Evolutionary conservation across 2,888 invertebrate genomes (phyloP).

Genomic region (Drosophila acutilabella): DNA sequence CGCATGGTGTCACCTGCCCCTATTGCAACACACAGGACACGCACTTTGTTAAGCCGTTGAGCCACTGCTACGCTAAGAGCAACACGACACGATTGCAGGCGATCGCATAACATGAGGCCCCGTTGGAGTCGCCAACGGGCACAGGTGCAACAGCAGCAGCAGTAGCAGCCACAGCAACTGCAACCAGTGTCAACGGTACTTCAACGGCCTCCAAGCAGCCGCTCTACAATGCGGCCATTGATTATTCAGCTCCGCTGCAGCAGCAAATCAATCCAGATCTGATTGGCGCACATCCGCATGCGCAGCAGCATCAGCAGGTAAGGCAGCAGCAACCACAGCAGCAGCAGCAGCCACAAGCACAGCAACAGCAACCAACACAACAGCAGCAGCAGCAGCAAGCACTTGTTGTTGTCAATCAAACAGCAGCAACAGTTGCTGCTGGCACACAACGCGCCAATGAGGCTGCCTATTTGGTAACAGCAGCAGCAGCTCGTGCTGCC

Average conservation of each 20-base stretch:
- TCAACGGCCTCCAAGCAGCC: conserved; percentile 75
- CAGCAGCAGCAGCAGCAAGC: conserved; percentile 49
- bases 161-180: conserved; percentile 35
- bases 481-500: conserved; percentile 52
- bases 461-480: conserved; percentile 47
- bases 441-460: conserved; percentile 34
- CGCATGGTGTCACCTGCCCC: conserved; percentile 95
- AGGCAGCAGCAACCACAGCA: conserved; percentile 58
- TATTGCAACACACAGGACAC: conserved; percentile 95
- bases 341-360: conserved; percentile 42
- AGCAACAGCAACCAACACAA: conserved; percentile 41
- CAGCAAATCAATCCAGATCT: conserved; percentile 83
- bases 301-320: conserved; percentile 78
- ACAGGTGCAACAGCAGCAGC: conserved; percentile 78
- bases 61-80: conserved; percentile 93
- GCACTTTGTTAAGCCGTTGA: conserved; percentile 97
- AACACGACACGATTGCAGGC: conserved; percentile 89
- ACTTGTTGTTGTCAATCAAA: conserved; percentile 18
- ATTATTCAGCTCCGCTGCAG: conserved; percentile 83
- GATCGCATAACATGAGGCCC: conserved; percentile 95
- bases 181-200: conserved; percentile 65
- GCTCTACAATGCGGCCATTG: conserved; percentile 82
- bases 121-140: conserved; percentile 87
- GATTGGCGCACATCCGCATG: conserved; percentile 83
- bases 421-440: conserved; percentile 34